Evolutionary conservation across 2,888 invertebrate species (phyloP).

Genomic region (Bombylius discolor): DNA sequence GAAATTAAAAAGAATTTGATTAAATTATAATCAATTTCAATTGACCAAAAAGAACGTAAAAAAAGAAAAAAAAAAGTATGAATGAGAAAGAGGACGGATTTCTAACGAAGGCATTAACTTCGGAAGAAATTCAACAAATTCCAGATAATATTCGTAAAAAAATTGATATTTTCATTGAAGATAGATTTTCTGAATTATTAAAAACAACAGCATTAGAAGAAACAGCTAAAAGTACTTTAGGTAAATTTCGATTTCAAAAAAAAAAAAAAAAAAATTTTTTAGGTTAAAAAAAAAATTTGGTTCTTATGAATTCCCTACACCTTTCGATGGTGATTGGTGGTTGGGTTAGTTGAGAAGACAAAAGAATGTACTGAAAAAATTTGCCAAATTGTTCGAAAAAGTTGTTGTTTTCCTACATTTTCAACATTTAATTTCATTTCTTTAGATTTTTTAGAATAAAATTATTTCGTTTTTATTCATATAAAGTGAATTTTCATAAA

Average conservation of each 20-base stretch:
- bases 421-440: no score
- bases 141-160: slow-evolving; percentile 45
- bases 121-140: slow-evolving; percentile 43
- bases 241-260: slow-evolving; percentile 19
- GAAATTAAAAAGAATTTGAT: no score
- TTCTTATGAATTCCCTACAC: no score
- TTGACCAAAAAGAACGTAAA: neutral
- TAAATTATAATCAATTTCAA: no score
- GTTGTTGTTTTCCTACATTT: no score
- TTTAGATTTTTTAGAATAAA: no score
- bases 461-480: no score
- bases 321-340: no score
- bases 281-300: neutral
- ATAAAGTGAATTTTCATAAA: no score
- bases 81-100: slow-evolving; percentile 34
- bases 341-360: no score
- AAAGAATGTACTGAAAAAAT: no score
- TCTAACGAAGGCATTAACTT: slow-evolving; percentile 36
- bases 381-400: no score
- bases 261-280: neutral
- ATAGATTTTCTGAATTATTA: slow-evolving; percentile 56
- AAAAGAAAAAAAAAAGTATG: slow-evolving; percentile 17
- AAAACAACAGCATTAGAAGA: slow-evolving; percentile 62
- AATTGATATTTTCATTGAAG: slow-evolving; percentile 45
- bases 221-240: slow-evolving; percentile 22